Evolutionary conservation across 1,140 invertebrate genomes (phyloP), one percentile per base, ranked within the genome.

Genomic region (Pseudobourletiella spinata): DNA sequence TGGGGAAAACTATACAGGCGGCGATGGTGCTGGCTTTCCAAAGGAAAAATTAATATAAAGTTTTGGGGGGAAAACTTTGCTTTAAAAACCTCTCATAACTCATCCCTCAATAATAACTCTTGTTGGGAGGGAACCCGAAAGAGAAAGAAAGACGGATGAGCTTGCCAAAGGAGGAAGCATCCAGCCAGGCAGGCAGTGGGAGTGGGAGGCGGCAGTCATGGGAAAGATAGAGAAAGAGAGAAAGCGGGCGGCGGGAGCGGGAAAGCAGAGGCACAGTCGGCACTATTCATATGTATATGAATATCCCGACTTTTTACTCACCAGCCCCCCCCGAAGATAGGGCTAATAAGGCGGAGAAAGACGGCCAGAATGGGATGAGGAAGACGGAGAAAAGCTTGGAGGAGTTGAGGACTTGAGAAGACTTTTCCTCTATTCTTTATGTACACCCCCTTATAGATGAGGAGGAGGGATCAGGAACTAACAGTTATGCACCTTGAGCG

Each of bases 91-190:
- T 51, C 16, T 14, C 48, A 51, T 51, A 51, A 51, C 22, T 51
- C 48, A 18, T 51, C 24, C 24, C 48, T 51, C 48, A 51, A 25
- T 51, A 51, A 51, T 51, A 51, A 51, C 48, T 51, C 48, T 51
- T 51, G 48, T 26, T 24, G 48, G 14, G 14, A 25, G 48, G 48
- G 48, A 48, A 48, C 14, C 6, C n/a, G 28, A n/a, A 46, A 18
- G 4, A 51, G 48, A 51, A 51, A 51, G 48, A 51, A 51, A 51
- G 48, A 51, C 25, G 48, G 48, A 51, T 51, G 48, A 51, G 48
- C 28, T 51, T 51, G 14, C 14, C 48, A 51, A 51, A 18, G 43
- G n/a, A 46, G 43, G 43, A 39, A 39, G 35, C 35, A 39, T 39
- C 35, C 8, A n/a, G 35, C n/a, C n/a, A 46, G 24, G 18, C 24